Base-by-base conservation (phyloP, 1,140 invertebrate genomes). In the Cydia amplana region DNA sequence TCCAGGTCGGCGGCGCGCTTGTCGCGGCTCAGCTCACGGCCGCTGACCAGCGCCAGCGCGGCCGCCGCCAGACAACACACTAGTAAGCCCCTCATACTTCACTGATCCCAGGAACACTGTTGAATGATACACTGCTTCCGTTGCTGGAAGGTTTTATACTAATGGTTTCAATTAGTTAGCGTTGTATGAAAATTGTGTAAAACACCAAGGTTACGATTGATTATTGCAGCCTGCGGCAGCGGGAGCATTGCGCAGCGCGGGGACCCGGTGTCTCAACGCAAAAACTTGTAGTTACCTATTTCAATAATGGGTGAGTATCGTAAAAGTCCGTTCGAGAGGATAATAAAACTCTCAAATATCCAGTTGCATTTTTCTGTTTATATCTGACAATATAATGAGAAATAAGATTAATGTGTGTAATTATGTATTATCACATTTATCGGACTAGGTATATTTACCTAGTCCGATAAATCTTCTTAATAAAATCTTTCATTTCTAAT, bases 1-100 rank as follows among this genome's bases (percentile, higher is more conserved):
- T 91, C 89, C 10, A 93, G 90, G 82, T 95, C 93, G 20, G 94
- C 94, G 75, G 94, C 93, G n/a, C 89, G 82, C 73, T 82, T 82
- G 28, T 85, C 83, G 14, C 88, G 81, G 5, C 82, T 67, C 63
- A 89, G 74, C 55, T 88, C 83, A 18, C 90, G 85, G 76, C 86
- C 84, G 80, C 87, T 88, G 77, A 87, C 90, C 63, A 80, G 87
- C 4, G 88, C 85, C 80, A 91, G 77, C 80, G 88, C 85, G 85
- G 85, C 87, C 20, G 89, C 64, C 28, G 80, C 83, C 72, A 88
- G 79, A 79, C 86, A 90, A 82, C 86, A 86, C 77, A 91, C 77
- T 49, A 91, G 64, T 77, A 88, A 80, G 74, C 74, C 78, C 81
- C 87, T 91, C 91, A 93, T 92, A 67, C 82, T 85, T 77, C 82